Evolutionary conservation across 2,113 vertebrate genomes (phyloP), one percentile per base, ranked within the genome.

Genomic region (Cyprinodon variegatus): DNA sequence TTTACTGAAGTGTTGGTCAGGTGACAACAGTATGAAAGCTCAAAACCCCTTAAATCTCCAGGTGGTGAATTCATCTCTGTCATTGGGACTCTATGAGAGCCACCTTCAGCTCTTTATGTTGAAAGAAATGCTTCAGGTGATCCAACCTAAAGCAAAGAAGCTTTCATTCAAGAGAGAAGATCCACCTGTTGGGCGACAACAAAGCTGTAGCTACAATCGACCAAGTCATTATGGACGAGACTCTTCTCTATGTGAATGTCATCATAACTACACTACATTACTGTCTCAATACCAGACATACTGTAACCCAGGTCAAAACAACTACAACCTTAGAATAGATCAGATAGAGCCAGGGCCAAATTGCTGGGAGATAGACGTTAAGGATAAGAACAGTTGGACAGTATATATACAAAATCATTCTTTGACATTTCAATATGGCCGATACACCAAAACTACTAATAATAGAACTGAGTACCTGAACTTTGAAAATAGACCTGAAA

Each of bases 31-130:
- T 43, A 41, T 0, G 29, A 5, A 4, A 50, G 78, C 70, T 50
- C 1, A 2, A 1, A 12, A 65, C 3, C n/a, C 15, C 1, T 13
- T 22, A 1, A 10, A 64, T 6, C 75, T 89, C 3, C 4, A 60
- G 12, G 83, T 90, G 68, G 74, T 77, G 11, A 66, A 63, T 0
- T n/a, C 29, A 6, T 77, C 73, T 45, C 43, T 91, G 4, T 81
- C 69, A 13, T 12, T 92, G 53, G 86, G 80, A 3, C 90, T 86
- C 0, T 79, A 83, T 61, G 88, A 91, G 65, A 91, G 87, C 57
- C 89, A 91, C 75, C 72, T 92, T 68, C 74, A 88, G 85, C 90
- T 89, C 76, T 91, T 91, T 36, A 37, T 91, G 61, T 91, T 90
- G 91, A 92, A 91, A 67, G 84, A 90, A 83, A 89, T 93, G 89